Percentiles rank a stretch among this genome's conserved stretches.
These are phyloP conservation scores for Ascaphus truei DNA, from an alignment of 2,113 vertebrate species.

Conservation along the genomic window DNA sequence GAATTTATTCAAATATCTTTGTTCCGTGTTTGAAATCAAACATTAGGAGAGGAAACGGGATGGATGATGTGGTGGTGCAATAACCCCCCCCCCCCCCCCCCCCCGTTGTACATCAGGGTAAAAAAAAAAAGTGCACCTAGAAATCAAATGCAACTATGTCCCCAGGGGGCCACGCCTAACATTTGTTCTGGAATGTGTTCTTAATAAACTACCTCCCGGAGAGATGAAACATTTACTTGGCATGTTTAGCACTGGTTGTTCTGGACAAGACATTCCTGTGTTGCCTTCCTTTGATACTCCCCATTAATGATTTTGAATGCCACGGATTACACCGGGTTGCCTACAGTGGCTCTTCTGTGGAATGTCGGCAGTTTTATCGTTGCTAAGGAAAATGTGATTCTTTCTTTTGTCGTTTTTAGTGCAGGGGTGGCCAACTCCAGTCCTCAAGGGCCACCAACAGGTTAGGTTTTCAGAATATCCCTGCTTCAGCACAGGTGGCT, in stretches of 20 bases:
- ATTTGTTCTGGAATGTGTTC: conserved; percentile 67
- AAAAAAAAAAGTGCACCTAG: conserved; percentile 41
- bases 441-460: too few species aligned
- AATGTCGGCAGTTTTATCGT: background rate
- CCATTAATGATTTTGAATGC: background rate
- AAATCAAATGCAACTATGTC: conserved; percentile 69
- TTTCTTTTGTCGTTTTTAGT: too few species aligned
- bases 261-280: conserved; percentile 36
- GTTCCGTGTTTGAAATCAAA: conserved; percentile 65
- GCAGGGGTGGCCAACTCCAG: too few species aligned
- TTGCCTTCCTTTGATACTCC: conserved; percentile 36
- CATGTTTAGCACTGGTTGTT: conserved; percentile 58
- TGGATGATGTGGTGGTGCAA: conserved; percentile 46
- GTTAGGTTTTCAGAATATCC: too few species aligned
- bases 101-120: conserved; percentile 49
- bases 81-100: conserved; percentile 58
- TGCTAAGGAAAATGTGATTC: too few species aligned
- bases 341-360: background rate
- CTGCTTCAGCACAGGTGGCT: too few species aligned
- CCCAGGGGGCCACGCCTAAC: conserved; percentile 53
- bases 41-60: conserved; percentile 42
- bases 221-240: conserved; percentile 55
- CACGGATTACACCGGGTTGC: background rate
- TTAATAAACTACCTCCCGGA: conserved; percentile 66
- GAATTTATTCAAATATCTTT: conserved; percentile 70